phyloP scores from a whole-genome alignment of 92 coral and sea anemone species.

The Heteractis magnifica region DNA sequence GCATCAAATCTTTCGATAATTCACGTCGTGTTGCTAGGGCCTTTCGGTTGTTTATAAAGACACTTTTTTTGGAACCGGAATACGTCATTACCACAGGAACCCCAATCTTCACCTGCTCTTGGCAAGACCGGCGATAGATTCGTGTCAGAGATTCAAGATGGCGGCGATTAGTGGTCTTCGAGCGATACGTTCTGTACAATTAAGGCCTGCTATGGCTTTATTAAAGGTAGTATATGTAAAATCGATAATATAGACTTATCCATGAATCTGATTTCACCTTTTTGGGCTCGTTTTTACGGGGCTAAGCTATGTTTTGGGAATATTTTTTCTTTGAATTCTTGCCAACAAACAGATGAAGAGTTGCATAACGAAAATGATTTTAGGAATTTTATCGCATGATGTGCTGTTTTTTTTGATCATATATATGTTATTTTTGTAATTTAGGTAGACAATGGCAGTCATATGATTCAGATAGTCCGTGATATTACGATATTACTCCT shows the following conservation, averaged over 20 bases:
- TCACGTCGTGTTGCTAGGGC: too few species aligned
- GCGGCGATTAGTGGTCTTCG: slow-evolving; percentile 63
- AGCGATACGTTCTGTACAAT: slow-evolving; percentile 53
- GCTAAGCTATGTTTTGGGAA: background rate
- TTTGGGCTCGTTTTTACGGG: background rate
- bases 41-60: too few species aligned
- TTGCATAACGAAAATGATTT: background rate
- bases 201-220: slow-evolving; percentile 67
- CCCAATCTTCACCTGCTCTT: too few species aligned
- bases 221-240: slow-evolving; percentile 46
- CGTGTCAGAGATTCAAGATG: slow-evolving; percentile 58
- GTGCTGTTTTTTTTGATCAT: background rate
- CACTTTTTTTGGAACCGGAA: too few species aligned
- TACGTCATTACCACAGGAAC: too few species aligned
- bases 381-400: background rate
- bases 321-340: background rate
- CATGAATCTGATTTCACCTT: background rate
- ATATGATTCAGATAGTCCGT: too few species aligned
- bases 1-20: too few species aligned
- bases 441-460: too few species aligned
- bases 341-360: background rate
- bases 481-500: too few species aligned
- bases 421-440: background rate
- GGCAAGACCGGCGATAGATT: background rate
- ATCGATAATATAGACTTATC: background rate